Conservation (phyloP, 1,140 invertebrate genomes). For the Drosophila sechellia region DNA sequence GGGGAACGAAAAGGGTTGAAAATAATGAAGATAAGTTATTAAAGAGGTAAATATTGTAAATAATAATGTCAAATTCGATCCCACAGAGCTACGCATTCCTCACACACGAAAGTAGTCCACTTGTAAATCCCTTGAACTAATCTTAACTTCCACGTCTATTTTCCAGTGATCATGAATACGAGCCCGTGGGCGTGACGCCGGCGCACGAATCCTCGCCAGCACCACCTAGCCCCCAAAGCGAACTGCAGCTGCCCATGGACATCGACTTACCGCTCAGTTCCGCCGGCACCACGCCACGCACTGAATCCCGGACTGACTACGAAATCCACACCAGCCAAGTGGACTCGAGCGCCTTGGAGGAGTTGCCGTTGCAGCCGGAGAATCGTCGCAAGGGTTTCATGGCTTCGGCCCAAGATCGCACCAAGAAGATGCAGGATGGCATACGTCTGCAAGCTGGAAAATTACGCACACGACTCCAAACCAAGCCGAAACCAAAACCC, state of each 20-base stretch:
- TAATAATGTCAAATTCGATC: neutral
- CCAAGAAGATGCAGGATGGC: conserved; percentile 86
- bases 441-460: conserved; percentile 87
- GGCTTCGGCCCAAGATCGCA: conserved; percentile 85
- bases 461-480: conserved; percentile 87
- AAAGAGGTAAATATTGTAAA: neutral
- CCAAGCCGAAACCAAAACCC: conserved; percentile 70
- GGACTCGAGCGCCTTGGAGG: conserved; percentile 88
- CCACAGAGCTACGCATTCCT: neutral
- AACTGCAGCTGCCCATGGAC: conserved; percentile 56
- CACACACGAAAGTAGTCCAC: neutral
- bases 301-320: conserved; percentile 87
- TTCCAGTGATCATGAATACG: conserved; percentile 95
- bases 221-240: conserved; percentile 39
- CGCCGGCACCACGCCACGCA: conserved; percentile 85
- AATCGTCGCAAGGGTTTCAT: conserved; percentile 86
- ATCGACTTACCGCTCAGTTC: conserved; percentile 71
- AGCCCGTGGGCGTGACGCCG: conserved; percentile 88
- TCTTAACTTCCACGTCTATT: neutral
- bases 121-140: neutral
- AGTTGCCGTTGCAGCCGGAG: conserved; percentile 87
- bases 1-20: neutral
- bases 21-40: neutral
- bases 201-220: conserved; percentile 54
- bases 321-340: conserved; percentile 89